Evolutionary conservation across 1,140 invertebrate genomes (phyloP).

Genomic region (Amphibalanus amphitrite): DNA sequence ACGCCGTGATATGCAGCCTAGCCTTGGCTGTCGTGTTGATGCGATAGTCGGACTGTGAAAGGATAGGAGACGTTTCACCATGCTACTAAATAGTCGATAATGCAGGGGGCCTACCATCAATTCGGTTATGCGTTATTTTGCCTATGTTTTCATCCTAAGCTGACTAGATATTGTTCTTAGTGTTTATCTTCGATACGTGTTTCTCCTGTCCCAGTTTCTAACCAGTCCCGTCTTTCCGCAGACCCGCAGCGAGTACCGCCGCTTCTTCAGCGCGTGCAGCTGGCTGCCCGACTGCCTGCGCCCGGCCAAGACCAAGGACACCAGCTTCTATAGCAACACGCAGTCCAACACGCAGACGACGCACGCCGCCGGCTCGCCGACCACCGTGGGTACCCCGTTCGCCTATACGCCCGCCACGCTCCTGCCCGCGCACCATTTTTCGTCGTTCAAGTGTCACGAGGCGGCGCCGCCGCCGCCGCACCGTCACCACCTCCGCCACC

Average conservation of each 20-base stretch:
- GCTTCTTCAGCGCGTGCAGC: slow-evolving; percentile 47
- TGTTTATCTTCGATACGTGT: neutral
- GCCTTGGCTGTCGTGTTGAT: too few relatives aligned
- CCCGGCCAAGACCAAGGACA: slow-evolving; percentile 24
- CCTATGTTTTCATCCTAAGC: too few relatives aligned
- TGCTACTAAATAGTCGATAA: too few relatives aligned
- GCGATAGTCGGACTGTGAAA: too few relatives aligned
- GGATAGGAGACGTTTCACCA: too few relatives aligned
- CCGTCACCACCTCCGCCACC: neutral
- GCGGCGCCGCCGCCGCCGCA: neutral
- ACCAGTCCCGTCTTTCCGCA: slow-evolving; percentile 25
- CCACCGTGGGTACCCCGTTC: slow-evolving; percentile 18
- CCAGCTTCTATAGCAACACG: slow-evolving; percentile 12
- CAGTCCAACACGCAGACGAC: slow-evolving; percentile 10
- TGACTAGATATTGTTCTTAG: too few relatives aligned
- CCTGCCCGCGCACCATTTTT: neutral
- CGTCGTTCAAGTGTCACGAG: neutral
- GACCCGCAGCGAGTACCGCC: slow-evolving; percentile 62
- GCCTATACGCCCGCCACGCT: neutral
- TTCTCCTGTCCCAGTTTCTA: too few relatives aligned
- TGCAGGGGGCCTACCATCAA: neutral
- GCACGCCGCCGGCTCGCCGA: slow-evolving; percentile 8
- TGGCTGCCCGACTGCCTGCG: slow-evolving; percentile 57
- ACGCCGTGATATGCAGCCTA: too few relatives aligned
- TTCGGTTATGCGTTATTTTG: neutral